Conservation (phyloP, 2,113 vertebrate genomes). For the Ochotona curzoniae region DNA sequence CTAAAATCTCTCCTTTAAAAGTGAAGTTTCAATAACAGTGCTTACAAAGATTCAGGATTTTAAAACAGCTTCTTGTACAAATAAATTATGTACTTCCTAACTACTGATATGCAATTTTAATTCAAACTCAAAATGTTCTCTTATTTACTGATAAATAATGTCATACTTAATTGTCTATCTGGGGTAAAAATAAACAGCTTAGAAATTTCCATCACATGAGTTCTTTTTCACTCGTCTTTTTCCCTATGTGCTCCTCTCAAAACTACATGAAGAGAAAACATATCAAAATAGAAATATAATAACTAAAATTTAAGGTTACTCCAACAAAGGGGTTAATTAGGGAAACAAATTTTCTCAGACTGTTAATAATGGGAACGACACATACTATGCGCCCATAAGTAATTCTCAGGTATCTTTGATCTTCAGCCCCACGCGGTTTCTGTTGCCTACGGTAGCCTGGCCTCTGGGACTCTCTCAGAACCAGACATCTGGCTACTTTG, state of each 20-base stretch:
- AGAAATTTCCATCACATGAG: constrained; percentile 34
- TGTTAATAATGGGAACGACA: constrained; percentile 98
- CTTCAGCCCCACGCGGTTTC: constrained; percentile 95
- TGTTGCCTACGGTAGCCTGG: constrained; percentile 93
- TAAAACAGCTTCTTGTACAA: neutral
- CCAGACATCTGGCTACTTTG: constrained; percentile 99
- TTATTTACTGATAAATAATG: neutral
- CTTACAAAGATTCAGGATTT: neutral
- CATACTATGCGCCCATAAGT: constrained; percentile 98
- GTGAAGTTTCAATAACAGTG: constrained; percentile 39
- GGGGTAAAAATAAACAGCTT: neutral
- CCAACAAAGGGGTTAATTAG: constrained; percentile 99
- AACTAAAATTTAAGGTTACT: constrained; percentile 88
- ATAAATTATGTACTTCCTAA: neutral
- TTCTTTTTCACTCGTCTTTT: constrained; percentile 15
- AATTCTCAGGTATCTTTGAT: constrained; percentile 99
- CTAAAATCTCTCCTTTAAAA: constrained; percentile 56
- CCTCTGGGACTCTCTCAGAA: constrained; percentile 96
- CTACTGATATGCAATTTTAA: constrained; percentile 42
- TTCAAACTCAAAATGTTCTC: neutral
- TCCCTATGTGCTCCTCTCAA: neutral
- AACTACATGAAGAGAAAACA: constrained; percentile 56
- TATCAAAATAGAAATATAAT: constrained; percentile 74
- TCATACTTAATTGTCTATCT: neutral
- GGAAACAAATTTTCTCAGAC: constrained; percentile 99